These are phyloP conservation scores for Octomys mimax DNA, from an alignment of 2,797 vertebrate species.

Conservation along the genomic window DNA sequence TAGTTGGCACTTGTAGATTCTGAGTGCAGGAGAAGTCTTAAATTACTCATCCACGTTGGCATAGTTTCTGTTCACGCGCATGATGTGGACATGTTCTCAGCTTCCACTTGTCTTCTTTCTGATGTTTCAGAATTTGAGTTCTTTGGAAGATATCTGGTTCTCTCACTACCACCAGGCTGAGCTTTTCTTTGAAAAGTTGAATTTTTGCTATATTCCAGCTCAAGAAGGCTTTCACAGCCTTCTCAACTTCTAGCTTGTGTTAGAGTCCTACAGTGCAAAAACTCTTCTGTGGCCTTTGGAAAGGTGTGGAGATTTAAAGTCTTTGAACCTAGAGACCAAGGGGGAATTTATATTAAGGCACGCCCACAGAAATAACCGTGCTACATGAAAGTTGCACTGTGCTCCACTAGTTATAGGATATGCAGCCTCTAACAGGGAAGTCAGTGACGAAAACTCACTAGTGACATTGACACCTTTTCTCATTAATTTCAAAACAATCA, in stretches of 20 bases:
- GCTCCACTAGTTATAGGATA: neutral
- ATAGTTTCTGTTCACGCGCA: neutral
- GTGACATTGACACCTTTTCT: neutral
- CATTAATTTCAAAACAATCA: neutral
- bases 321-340: neutral
- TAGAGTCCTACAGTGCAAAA: neutral
- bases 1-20: neutral
- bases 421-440: neutral
- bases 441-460: neutral
- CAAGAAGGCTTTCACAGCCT: neutral
- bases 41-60: neutral
- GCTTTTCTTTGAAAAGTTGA: slow-evolving; percentile 5
- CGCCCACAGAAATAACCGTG: neutral
- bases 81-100: neutral
- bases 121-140: neutral
- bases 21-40: neutral
- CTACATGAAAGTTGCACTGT: neutral
- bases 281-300: neutral
- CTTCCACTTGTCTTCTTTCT: neutral
- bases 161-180: neutral
- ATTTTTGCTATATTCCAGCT: neutral
- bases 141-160: neutral
- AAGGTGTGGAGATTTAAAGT: neutral
- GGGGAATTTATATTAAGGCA: neutral
- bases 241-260: neutral